Conservation (phyloP, 2,888 invertebrate genomes). For the Caenorhabditis sulstoni region DNA sequence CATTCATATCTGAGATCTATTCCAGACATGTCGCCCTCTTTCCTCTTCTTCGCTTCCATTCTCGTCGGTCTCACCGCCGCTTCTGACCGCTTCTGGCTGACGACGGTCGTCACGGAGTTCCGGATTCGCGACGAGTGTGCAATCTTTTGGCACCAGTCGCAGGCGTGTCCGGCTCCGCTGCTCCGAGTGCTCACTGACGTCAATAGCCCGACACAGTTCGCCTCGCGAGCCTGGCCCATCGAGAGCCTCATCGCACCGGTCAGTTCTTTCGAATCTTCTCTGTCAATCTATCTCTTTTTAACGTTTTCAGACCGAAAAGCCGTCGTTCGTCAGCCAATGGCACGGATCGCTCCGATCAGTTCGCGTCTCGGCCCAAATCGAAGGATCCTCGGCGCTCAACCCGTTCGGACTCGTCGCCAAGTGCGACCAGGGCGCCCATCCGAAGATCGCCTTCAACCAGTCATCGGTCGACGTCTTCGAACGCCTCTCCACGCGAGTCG, state of each 20-base stretch:
- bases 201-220: conserved; percentile 31
- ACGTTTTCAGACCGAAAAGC: conserved; percentile 9
- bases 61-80: neutral
- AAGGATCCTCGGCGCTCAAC: conserved; percentile 44
- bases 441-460: conserved; percentile 40
- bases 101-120: conserved; percentile 44
- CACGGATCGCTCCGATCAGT: conserved; percentile 17
- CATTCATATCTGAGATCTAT: neutral
- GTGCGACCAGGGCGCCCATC: conserved; percentile 52
- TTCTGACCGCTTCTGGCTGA: conserved; percentile 38
- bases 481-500: conserved; percentile 24
- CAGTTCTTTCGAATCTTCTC: conserved; percentile 1
- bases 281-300: too few relatives aligned
- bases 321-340: conserved; percentile 52
- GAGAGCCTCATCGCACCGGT: conserved; percentile 6
- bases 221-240: conserved; percentile 40
- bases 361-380: conserved; percentile 34
- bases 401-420: conserved; percentile 49
- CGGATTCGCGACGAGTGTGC: conserved; percentile 47
- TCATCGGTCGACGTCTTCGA: conserved; percentile 19
- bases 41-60: conserved; percentile 15
- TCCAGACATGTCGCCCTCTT: neutral
- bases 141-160: conserved; percentile 36
- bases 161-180: conserved; percentile 32
- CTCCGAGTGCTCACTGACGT: conserved; percentile 39